Percentiles rank a stretch among this genome's conserved stretches.
phyloP scores from a whole-genome alignment of 2,113 vertebrate genomes.

The Laterallus jamaicensis region DNA sequence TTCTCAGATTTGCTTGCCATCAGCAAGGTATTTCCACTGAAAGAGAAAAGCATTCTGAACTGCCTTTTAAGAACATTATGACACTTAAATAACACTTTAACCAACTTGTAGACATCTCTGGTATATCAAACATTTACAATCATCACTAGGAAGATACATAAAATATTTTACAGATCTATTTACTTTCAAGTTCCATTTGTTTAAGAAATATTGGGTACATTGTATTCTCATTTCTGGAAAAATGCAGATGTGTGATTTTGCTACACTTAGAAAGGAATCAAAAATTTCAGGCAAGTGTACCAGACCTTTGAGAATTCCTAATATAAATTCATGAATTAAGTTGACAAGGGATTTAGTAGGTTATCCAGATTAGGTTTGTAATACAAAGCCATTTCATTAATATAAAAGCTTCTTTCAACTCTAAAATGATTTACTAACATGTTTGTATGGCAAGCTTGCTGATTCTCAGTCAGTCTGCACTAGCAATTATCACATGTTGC shows the following conservation, averaged over 20 bases:
- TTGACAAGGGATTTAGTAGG: conserved; percentile 23
- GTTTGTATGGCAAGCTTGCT: background rate
- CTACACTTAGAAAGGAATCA: background rate
- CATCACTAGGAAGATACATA: background rate
- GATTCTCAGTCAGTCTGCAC: background rate
- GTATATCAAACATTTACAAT: background rate
- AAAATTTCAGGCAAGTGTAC: background rate
- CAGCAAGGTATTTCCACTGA: background rate
- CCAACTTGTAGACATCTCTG: background rate
- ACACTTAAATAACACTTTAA: background rate
- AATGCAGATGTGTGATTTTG: background rate
- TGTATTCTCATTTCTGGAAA: background rate
- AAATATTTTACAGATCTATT: background rate
- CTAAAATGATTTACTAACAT: background rate
- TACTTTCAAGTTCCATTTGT: background rate
- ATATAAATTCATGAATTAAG: conserved; percentile 17
- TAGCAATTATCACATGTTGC: background rate
- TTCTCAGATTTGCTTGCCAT: background rate
- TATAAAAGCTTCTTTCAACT: conserved; percentile 22
- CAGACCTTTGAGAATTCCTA: background rate
- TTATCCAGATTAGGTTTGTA: conserved; percentile 34
- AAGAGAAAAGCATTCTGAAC: background rate
- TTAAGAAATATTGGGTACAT: background rate
- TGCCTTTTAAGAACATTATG: background rate
- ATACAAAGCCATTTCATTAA: conserved; percentile 29